phyloP scores from a whole-genome alignment of 1,140 invertebrate genomes.

The Drosophila subobscura region DNA sequence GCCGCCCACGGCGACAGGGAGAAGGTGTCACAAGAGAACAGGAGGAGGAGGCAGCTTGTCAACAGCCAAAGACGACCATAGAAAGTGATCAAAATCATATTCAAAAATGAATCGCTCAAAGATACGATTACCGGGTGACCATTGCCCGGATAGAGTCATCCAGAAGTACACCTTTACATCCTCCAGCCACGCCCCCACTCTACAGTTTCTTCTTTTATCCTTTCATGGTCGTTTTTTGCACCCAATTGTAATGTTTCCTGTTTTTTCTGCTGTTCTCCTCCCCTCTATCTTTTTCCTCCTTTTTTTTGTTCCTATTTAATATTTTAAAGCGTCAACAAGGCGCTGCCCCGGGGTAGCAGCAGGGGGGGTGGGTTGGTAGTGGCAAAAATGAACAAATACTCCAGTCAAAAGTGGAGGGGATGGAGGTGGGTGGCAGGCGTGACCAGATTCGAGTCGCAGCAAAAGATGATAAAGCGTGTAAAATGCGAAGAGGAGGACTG shows the following conservation, averaged over 20 bases:
- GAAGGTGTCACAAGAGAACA: too few species aligned
- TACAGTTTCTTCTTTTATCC: too few species aligned
- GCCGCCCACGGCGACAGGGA: too few species aligned
- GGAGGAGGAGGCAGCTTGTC: too few species aligned
- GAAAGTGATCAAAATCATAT: conserved; percentile 43
- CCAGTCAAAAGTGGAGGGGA: background rate
- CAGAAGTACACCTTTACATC: too few species aligned
- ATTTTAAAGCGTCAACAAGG: conserved; percentile 69
- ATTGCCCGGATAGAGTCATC: too few species aligned
- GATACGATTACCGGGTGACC: too few species aligned
- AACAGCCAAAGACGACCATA: too few species aligned
- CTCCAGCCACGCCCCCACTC: too few species aligned
- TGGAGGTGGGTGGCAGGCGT: conserved; percentile 1
- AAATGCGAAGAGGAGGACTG: conserved; percentile 26
- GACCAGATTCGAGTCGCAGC: conserved; percentile 64
- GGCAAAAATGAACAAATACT: conserved; percentile 42
- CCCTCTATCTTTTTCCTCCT: conserved; percentile 1
- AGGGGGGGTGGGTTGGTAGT: background rate
- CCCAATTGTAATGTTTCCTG: too few species aligned
- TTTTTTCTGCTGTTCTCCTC: background rate
- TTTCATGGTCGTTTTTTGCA: too few species aligned
- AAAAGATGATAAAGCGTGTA: conserved; percentile 67
- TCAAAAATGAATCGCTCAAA: conserved; percentile 5
- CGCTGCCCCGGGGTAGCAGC: conserved; percentile 9
- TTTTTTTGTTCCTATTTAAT: conserved; percentile 56